Conservation (phyloP, 2,113 vertebrate species). For the Prunella fulvescens region DNA sequence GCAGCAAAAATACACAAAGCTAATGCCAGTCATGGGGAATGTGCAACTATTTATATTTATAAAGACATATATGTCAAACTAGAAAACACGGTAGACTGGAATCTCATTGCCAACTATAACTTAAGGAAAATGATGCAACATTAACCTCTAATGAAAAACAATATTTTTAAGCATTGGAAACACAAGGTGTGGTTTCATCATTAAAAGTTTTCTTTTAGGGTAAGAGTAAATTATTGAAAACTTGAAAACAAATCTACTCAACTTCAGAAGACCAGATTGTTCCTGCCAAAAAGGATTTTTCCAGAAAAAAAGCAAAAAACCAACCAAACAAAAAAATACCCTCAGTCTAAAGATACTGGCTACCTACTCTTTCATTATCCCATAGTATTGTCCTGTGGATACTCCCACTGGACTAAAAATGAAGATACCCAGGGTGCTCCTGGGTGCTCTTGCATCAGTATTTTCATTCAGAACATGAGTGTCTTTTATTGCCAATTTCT, state of each 20-base stretch:
- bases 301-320: not conserved
- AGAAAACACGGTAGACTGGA: not conserved
- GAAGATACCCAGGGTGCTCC: not conserved
- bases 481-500: not conserved
- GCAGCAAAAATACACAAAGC: not conserved
- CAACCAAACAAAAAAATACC: fast-evolving
- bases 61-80: not conserved
- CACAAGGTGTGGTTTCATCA: not conserved
- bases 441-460: not conserved
- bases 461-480: not conserved
- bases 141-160: not conserved
- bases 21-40: not conserved
- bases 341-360: not conserved
- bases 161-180: not conserved
- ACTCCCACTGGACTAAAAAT: not conserved
- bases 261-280: not conserved
- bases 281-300: not conserved
- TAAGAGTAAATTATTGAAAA: not conserved
- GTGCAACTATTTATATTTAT: not conserved
- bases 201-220: not conserved
- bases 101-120: not conserved
- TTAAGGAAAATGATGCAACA: not conserved
- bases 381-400: not conserved
- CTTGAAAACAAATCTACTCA: not conserved
- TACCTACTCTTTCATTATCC: not conserved